phyloP scores from a whole-genome alignment of 2,113 vertebrate species.

The Stegostoma tigrinum region DNA sequence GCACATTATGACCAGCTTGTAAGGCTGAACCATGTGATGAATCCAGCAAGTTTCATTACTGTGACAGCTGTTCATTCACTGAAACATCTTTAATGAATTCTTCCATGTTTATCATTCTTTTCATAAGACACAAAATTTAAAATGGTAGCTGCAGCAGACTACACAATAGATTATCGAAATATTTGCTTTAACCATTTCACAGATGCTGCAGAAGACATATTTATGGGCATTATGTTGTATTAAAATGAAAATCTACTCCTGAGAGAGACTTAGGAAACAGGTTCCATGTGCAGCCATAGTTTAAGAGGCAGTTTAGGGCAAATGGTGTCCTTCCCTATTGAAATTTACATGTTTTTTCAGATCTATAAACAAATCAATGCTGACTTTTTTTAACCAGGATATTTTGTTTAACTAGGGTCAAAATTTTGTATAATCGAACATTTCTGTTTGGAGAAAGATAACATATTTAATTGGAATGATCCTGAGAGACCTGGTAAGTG shows the following conservation, averaged over 20 bases:
- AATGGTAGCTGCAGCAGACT: not conserved
- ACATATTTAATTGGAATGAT: not conserved
- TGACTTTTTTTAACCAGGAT: not conserved
- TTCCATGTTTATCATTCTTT: not conserved
- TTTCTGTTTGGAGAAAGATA: not conserved
- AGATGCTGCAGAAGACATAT: not conserved
- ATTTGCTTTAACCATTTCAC: not conserved
- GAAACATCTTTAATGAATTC: slow-evolving; percentile 41
- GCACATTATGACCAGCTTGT: slow-evolving; percentile 63
- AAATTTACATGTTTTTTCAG: not conserved
- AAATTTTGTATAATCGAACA: not conserved
- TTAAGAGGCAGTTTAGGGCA: too few relatives aligned
- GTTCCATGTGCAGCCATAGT: too few relatives aligned
- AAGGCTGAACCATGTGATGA: slow-evolving; percentile 74
- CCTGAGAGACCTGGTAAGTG: not conserved
- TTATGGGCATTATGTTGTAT: not conserved
- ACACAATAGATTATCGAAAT: not conserved
- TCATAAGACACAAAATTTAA: not conserved
- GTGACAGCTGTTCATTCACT: slow-evolving; percentile 54
- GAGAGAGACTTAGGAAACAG: not conserved
- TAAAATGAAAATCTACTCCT: not conserved
- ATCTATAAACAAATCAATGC: not conserved
- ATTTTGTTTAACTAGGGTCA: not conserved
- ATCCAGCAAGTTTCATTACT: slow-evolving; percentile 75
- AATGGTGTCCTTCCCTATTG: not conserved